Percentiles rank a stretch among this genome's conserved stretches.
phyloP scores from a whole-genome alignment of 2,888 invertebrate genomes.

The Campoplex capitator region DNA sequence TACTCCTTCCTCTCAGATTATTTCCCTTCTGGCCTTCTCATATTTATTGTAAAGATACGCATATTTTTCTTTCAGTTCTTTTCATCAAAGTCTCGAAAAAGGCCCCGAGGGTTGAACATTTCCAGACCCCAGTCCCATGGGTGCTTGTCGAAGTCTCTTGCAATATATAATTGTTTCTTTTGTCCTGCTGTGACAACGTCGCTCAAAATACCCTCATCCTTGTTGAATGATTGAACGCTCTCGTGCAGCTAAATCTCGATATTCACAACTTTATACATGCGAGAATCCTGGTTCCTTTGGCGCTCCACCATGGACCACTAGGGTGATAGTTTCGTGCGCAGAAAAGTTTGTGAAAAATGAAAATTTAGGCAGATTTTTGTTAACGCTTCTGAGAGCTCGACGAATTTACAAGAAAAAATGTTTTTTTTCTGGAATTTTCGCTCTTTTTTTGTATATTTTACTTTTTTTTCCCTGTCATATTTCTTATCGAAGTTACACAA shows the following conservation, averaged over 20 bases:
- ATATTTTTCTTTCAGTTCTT: conserved; percentile 18
- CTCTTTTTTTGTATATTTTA: conserved; percentile 14
- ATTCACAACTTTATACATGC: neutral
- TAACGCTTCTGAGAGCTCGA: conserved; percentile 4
- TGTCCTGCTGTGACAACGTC: conserved; percentile 15
- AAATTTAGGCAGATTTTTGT: conserved; percentile 42
- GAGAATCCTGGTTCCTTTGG: neutral
- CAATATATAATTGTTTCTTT: conserved; percentile 53
- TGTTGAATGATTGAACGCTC: conserved; percentile 14
- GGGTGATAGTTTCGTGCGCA: neutral
- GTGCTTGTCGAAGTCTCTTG: conserved; percentile 52
- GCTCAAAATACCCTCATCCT: conserved; percentile 26
- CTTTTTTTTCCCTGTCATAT: conserved; percentile 41
- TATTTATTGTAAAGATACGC: neutral
- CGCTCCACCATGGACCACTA: neutral
- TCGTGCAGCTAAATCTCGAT: conserved; percentile 1
- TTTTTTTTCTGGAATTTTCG: conserved; percentile 18
- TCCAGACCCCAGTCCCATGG: conserved; percentile 25
- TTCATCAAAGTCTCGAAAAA: conserved; percentile 57
- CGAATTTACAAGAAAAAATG: conserved; percentile 24
- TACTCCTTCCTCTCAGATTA: neutral
- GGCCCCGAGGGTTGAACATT: conserved; percentile 56
- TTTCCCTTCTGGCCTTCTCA: neutral
- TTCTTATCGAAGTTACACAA: conserved; percentile 62
- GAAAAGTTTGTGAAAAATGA: conserved; percentile 4